phyloP scores from a whole-genome alignment of 2,113 vertebrate species.

The Brevimyrus niger region DNA sequence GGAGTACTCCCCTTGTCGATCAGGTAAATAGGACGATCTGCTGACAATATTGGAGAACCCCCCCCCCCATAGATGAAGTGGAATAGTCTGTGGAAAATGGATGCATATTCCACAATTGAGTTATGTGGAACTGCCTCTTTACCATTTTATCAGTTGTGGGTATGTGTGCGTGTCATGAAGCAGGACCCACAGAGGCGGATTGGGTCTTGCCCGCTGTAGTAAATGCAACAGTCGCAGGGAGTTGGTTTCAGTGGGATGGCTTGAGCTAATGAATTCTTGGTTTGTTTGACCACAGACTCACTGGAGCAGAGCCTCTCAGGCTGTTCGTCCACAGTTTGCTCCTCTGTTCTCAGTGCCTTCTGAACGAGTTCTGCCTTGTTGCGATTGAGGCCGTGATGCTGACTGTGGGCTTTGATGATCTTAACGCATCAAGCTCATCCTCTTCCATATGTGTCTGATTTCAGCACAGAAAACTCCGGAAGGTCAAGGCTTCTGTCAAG shows the following conservation, averaged over 20 bases:
- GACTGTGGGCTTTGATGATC: slow-evolving; percentile 3
- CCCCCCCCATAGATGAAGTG: neutral
- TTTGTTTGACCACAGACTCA: neutral
- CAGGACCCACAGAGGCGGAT: neutral
- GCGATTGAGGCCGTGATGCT: neutral
- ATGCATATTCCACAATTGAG: neutral
- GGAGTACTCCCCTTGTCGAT: slow-evolving; percentile 94
- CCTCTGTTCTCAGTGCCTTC: neutral
- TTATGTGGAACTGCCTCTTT: neutral
- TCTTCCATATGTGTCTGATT: slow-evolving; percentile 28
- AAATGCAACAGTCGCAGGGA: neutral
- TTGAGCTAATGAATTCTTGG: neutral
- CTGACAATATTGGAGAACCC: neutral
- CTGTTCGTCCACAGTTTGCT: neutral
- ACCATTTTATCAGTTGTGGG: neutral
- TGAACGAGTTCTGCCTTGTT: neutral
- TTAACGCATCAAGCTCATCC: neutral
- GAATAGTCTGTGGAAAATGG: neutral
- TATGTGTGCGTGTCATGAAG: neutral
- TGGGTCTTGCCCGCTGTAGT: neutral
- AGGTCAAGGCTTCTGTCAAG: slow-evolving; percentile 97
- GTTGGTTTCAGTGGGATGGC: neutral
- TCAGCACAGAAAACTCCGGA: slow-evolving; percentile 76
- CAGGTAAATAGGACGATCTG: slow-evolving; percentile 45
- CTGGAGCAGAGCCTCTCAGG: neutral